These are phyloP conservation scores for Megaustenia siamemsis DNA, from an alignment of 2,888 invertebrate genomes.

Conservation along the genomic window DNA sequence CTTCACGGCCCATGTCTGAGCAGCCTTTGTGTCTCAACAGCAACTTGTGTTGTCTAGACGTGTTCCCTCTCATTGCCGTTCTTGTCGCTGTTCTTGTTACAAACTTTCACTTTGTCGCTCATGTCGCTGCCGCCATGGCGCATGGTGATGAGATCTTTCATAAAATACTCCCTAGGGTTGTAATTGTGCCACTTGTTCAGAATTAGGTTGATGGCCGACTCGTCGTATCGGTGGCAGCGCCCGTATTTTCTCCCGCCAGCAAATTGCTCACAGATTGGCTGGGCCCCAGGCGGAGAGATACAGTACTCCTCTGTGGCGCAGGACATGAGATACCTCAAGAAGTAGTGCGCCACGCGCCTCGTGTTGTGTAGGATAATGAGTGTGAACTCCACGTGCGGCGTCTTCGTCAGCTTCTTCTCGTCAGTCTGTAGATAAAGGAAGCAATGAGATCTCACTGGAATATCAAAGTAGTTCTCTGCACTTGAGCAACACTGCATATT, in stretches of 20 bases:
- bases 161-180: conserved; percentile 66
- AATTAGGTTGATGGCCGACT: conserved; percentile 79
- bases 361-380: conserved; percentile 77
- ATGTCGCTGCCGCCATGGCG: conserved; percentile 60
- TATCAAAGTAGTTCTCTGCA: no score
- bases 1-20: no score
- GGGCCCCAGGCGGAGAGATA: conserved; percentile 72
- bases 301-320: conserved; percentile 78
- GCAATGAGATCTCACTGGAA: no score
- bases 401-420: conserved; percentile 63
- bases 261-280: conserved; percentile 65
- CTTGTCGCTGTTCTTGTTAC: conserved; percentile 45
- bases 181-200: conserved; percentile 76
- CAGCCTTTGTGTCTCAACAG: no score
- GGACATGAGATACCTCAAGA: conserved; percentile 76
- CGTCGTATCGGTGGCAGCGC: conserved; percentile 78
- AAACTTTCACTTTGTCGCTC: conserved; percentile 60
- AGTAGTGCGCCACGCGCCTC: conserved; percentile 62
- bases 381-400: conserved; percentile 69
- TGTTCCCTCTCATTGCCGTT: conserved; percentile 30
- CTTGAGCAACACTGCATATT: no score
- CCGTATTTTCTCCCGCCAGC: conserved; percentile 62
- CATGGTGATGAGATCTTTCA: conserved; percentile 59
- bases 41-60: no score
- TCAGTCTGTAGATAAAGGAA: conserved; percentile 64